Evolutionary conservation across 2,113 vertebrate genomes (phyloP), one percentile per base, ranked within the genome.

Genomic region (Syngnathus scovelli): DNA sequence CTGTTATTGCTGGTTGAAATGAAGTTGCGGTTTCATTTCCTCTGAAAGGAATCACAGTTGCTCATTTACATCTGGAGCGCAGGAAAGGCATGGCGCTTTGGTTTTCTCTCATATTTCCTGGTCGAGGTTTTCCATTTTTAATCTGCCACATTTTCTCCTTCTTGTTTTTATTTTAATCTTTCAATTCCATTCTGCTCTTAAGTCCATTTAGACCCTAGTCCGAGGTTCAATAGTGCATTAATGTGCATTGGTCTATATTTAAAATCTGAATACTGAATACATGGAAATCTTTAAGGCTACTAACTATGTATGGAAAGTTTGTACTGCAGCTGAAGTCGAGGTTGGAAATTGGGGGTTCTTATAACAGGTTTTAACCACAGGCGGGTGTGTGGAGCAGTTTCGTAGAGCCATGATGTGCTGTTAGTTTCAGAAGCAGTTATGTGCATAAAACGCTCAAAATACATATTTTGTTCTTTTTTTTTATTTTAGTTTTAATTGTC

Each of bases 121-220:
- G 68, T 66, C 68, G 36, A 60, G 52, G 55, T 70, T 81, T 33
- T 75, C 75, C 64, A 70, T 77, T 83, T 81, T 81, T 82, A 77
- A 81, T 77, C 67, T 68, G 39, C 39, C 16, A 60, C 33, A 0
- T 18, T 56, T 7, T 15, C 41, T 46, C 67, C 63, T 67, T 78
- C 68, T 67, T 61, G 36, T 58, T 65, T 78, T 70, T 67, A 56
- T 46, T 58, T 38, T 56, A 43, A 37, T 83, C 77, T 81, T 75
- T 78, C 59, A 66, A 73, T 78, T 76, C 78, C 77, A 79, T 81
- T 85, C 56, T 70, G 78, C 77, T 73, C 76, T 77, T 71, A 36
- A 66, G 70, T 82, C 71, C 81, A 51, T 83, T 80, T 75, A 78
- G 76, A 68, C 67, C 71, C 66, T 37, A 79, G 79, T 76, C 74